phyloP scores from a whole-genome alignment of 1,140 invertebrate species.

The Trinorchestia longiramus region DNA sequence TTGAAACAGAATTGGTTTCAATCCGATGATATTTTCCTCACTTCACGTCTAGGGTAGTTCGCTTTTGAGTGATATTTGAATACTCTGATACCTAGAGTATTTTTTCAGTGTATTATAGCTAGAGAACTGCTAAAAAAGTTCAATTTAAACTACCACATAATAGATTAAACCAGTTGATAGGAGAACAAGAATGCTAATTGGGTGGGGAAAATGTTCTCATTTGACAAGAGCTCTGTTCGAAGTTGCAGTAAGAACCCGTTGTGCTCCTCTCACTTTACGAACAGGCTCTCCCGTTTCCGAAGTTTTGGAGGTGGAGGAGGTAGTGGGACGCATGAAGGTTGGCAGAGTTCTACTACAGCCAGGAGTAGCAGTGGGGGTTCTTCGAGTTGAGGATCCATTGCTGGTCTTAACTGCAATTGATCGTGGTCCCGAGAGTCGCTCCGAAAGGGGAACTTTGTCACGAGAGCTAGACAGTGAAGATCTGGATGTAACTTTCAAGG shows the following conservation, averaged over 20 bases:
- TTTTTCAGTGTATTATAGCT: background rate
- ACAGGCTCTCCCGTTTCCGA: conserved; percentile 50
- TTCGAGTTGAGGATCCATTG: background rate
- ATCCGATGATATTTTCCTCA: background rate
- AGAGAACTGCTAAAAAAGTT: background rate
- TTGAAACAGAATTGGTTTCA: background rate
- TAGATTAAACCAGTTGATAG: background rate
- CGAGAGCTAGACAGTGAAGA: conserved; percentile 42
- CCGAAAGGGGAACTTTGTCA: conserved; percentile 50
- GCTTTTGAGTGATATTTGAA: background rate
- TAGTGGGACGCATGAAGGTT: conserved; percentile 77
- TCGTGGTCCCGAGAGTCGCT: conserved; percentile 55
- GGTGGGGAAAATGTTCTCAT: conserved; percentile 11
- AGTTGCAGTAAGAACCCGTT: conserved; percentile 54
- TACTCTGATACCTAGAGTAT: background rate
- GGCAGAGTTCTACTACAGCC: conserved; percentile 62
- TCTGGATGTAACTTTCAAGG: conserved; percentile 6
- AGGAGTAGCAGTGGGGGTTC: conserved; percentile 31
- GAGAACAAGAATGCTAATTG: background rate
- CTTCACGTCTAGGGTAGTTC: background rate
- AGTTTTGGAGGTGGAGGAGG: conserved; percentile 75
- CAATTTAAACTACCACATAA: background rate
- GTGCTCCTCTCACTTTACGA: conserved; percentile 59
- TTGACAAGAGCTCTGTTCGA: conserved; percentile 58
- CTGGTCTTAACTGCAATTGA: conserved; percentile 55